These are phyloP conservation scores for Chloropsis cyanopogon DNA, from an alignment of 2,113 vertebrate species.

Conservation along the genomic window DNA sequence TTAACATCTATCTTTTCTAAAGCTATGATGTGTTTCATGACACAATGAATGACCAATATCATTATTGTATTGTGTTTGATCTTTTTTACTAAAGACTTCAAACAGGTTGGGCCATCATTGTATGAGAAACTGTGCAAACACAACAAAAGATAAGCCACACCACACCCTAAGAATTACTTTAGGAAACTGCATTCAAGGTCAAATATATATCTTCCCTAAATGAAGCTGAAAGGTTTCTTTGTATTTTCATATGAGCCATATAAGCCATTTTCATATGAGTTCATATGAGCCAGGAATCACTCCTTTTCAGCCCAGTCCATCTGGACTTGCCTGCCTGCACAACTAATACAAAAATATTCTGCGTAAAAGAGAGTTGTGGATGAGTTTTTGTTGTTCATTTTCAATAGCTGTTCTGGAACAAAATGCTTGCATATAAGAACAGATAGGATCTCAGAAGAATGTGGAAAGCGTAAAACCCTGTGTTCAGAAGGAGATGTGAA, in stretches of 20 bases:
- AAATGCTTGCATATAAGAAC: not conserved
- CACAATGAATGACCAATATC: not conserved
- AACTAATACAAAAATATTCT: not conserved
- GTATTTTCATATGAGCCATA: not conserved
- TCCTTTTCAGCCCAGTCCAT: not conserved
- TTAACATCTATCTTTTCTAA: not conserved
- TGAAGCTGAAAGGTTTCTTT: not conserved
- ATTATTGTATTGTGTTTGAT: not conserved
- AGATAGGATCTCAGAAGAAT: not conserved
- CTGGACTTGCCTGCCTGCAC: not conserved
- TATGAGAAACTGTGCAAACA: not conserved
- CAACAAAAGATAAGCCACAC: not conserved
- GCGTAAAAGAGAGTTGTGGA: not conserved
- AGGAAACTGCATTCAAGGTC: not conserved
- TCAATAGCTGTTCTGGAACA: not conserved
- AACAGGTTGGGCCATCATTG: not conserved
- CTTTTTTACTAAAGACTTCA: not conserved
- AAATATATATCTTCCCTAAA: not conserved
- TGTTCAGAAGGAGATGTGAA: not conserved
- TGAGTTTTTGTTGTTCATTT: not conserved
- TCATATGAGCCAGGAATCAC: not conserved
- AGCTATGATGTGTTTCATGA: not conserved
- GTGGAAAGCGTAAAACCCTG: not conserved
- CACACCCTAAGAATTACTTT: not conserved
- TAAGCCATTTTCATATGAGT: not conserved